phyloP scores from a whole-genome alignment of 2,888 invertebrate species.

The Eristalis pertinax region DNA sequence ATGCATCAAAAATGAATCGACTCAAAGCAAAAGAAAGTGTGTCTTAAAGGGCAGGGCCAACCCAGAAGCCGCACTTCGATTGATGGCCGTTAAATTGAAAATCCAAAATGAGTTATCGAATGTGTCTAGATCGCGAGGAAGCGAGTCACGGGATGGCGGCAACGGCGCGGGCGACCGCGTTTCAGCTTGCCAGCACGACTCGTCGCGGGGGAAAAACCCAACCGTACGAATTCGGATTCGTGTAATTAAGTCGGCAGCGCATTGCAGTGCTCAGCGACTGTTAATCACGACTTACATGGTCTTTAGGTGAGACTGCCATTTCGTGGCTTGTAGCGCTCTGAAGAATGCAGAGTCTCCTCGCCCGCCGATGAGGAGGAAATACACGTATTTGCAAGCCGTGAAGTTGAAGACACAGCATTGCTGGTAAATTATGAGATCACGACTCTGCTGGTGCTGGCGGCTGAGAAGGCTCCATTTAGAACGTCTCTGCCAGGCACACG shows the following conservation, averaged over 20 bases:
- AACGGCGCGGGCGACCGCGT: not conserved
- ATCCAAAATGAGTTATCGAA: not conserved
- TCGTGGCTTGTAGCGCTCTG: constrained; percentile 36
- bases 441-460: constrained; percentile 24
- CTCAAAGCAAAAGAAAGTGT: not conserved
- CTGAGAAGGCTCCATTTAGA: not conserved
- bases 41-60: not conserved
- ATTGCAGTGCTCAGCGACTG: constrained; percentile 39
- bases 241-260: constrained; percentile 49
- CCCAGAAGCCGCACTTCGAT: not conserved
- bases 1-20: not conserved
- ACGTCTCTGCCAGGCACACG: not conserved
- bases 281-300: constrained; percentile 53
- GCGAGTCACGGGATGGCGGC: not conserved
- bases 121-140: not conserved
- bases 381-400: constrained; percentile 17
- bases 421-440: constrained; percentile 32
- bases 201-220: not conserved
- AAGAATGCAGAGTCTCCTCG: not conserved
- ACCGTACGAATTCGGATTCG: constrained; percentile 5
- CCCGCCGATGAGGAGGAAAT: not conserved
- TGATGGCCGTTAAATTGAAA: not conserved
- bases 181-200: not conserved
- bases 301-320: constrained; percentile 43
- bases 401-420: constrained; percentile 13